Base-by-base conservation (phyloP, 1,140 invertebrate genomes). In the Hyphantria cunea region DNA sequence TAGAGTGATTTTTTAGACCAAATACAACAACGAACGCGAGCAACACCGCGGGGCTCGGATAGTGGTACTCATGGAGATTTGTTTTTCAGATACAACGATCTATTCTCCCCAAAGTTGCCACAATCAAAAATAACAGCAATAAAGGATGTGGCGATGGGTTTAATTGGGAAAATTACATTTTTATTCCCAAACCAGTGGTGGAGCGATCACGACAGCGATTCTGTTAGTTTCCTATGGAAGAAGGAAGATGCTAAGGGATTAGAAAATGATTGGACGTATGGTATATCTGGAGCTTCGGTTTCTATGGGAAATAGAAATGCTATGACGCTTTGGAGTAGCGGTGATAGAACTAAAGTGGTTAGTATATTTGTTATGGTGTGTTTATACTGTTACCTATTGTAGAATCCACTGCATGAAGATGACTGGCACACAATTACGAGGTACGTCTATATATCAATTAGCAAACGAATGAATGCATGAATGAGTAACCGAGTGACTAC, bases 91-190 rank as follows among this genome's bases (percentile, higher is more conserved):
- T 44, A 68, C 58, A n/a, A 10, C 15, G 44, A 12, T 6, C 41
- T 78, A 9, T 85, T 87, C 59, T 41, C 49, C 0, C 80, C 81
- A 6, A n/a, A 56, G 0, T 49, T 86, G 14, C 82, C 82, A 2
- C 8, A 49, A 51, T 51, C 66, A 13, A 86, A 86, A 74, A 44
- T 70, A 0, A 60, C 44, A 6, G 62, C 75, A 12, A 86, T 86
- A 60, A 64, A 83, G 0, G 67, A 64, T 3, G 62, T 86, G 7
- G 63, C 77, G 0, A 78, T 86, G n/a, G 84, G 84, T 0, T 59
- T 85, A 0, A 68, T 81, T 39, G 77, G 71, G 13, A 86, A 86
- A 66, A 68, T 86, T 3, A 72, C 45, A 47, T 33, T 56, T 9
- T 11, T 15, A 7, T 56, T 47, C 7, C 15, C 41, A 0, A n/a